Percentiles rank a stretch among this genome's conserved stretches.
Conservation (phyloP, 2,113 vertebrate species). For the Cynopterus brachyotis region DNA sequence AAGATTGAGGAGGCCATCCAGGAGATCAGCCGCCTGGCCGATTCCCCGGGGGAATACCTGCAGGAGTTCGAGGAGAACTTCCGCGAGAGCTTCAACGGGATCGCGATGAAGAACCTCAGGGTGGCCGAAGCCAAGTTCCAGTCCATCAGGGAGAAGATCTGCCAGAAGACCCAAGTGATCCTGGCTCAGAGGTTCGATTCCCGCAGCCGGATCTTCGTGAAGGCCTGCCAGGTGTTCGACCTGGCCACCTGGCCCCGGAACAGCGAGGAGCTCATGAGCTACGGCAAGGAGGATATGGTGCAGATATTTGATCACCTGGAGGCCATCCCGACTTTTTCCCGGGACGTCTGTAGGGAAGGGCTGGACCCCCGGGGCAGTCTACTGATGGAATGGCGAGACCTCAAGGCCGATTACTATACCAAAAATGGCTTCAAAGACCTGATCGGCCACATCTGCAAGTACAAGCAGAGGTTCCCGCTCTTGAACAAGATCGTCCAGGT, state of each 20-base stretch:
- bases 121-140: slow-evolving; percentile 98
- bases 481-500: slow-evolving; percentile 92
- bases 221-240: slow-evolving; percentile 94
- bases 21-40: slow-evolving; percentile 93
- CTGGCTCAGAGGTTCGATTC: slow-evolving; percentile 93
- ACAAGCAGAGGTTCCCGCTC: slow-evolving; percentile 94
- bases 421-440: slow-evolving; percentile 95
- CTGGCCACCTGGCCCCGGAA: slow-evolving; percentile 91
- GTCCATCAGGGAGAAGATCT: slow-evolving; percentile 97
- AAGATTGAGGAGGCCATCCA: slow-evolving; percentile 95
- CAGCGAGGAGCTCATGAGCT: slow-evolving; percentile 91
- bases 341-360: slow-evolving; percentile 86
- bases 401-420: slow-evolving; percentile 95
- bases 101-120: slow-evolving; percentile 94
- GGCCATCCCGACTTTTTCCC: slow-evolving; percentile 85
- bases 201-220: slow-evolving; percentile 90
- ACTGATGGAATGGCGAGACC: slow-evolving; percentile 93
- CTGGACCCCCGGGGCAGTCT: slow-evolving; percentile 87
- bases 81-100: slow-evolving; percentile 95
- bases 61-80: slow-evolving; percentile 98
- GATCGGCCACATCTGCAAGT: slow-evolving; percentile 91
- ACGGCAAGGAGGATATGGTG: slow-evolving; percentile 94
- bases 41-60: slow-evolving; percentile 94
- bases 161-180: slow-evolving; percentile 93
- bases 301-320: slow-evolving; percentile 93